These are phyloP conservation scores for Eurosta solidaginis DNA, from an alignment of 1,140 invertebrate species.

Conservation along the genomic window DNA sequence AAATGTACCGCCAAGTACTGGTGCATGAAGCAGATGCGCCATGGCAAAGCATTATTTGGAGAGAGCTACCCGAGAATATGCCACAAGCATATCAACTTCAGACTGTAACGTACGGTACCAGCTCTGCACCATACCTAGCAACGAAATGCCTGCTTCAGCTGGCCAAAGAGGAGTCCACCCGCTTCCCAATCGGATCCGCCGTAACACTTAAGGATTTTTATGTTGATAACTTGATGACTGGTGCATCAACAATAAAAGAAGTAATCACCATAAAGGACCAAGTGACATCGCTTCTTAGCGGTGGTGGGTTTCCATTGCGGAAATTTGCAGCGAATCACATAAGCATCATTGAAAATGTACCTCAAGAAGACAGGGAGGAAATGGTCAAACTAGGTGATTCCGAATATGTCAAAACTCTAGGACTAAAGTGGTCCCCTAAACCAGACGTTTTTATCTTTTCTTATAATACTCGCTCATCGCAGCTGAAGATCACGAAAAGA, in stretches of 20 bases:
- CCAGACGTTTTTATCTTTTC: neutral
- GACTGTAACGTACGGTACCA: neutral
- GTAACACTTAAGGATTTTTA: slow-evolving; percentile 52
- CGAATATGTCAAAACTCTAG: neutral
- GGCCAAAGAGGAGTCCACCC: neutral
- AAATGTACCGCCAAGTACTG: neutral
- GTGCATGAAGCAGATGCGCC: neutral
- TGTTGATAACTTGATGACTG: slow-evolving; percentile 60
- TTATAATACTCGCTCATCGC: neutral
- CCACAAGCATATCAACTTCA: neutral
- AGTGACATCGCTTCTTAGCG: slow-evolving; percentile 35
- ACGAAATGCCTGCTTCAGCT: neutral
- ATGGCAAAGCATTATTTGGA: neutral
- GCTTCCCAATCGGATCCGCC: neutral
- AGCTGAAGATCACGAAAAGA: neutral
- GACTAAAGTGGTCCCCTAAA: neutral
- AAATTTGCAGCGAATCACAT: too few species aligned
- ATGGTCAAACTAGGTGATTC: neutral
- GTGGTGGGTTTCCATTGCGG: too few species aligned
- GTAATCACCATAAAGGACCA: slow-evolving; percentile 38
- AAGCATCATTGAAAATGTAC: neutral
- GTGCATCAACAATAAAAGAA: slow-evolving; percentile 41
- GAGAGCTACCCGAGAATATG: neutral
- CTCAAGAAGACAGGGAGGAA: neutral
- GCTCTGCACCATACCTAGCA: neutral